Evolutionary conservation across 2,113 vertebrate species (phyloP).

Genomic region (Ailuropoda melanoleuca): DNA sequence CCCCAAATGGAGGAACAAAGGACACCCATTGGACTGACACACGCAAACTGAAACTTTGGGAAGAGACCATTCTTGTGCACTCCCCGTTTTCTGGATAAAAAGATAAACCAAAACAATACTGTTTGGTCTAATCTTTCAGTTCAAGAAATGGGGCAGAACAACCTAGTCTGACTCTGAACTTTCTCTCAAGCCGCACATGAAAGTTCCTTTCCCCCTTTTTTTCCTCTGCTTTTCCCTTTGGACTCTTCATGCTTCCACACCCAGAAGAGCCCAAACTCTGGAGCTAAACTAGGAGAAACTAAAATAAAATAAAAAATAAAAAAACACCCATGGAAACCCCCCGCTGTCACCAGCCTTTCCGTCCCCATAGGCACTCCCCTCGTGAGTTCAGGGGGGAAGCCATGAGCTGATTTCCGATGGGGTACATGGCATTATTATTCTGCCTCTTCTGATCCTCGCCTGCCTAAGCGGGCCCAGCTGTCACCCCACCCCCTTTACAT

Average conservation of each 20-base stretch:
- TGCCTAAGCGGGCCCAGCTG: slow-evolving; percentile 73
- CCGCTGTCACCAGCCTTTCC: neutral
- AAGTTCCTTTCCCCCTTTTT: neutral
- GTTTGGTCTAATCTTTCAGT: neutral
- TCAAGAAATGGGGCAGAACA: neutral
- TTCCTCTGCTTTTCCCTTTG: neutral
- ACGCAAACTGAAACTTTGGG: neutral
- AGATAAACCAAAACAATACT: neutral
- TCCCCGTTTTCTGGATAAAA: neutral
- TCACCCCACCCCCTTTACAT: slow-evolving; percentile 56
- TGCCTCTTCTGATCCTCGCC: slow-evolving; percentile 71
- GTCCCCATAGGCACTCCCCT: neutral
- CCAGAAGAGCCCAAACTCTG: neutral
- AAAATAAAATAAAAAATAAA: neutral
- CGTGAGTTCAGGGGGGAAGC: slow-evolving; percentile 75
- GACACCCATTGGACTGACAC: neutral
- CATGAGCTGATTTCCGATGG: slow-evolving; percentile 75
- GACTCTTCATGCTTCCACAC: neutral
- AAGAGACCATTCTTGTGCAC: neutral
- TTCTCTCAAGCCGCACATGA: neutral
- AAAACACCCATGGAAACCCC: neutral
- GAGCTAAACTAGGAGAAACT: neutral
- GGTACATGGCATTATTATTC: slow-evolving; percentile 74
- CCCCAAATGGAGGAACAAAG: neutral
- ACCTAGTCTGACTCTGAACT: neutral